Percentiles rank a stretch among this genome's conserved stretches.
These are phyloP conservation scores for Pardosa pseudoannulata DNA, from an alignment of 2,888 invertebrate genomes.

Conservation along the genomic window DNA sequence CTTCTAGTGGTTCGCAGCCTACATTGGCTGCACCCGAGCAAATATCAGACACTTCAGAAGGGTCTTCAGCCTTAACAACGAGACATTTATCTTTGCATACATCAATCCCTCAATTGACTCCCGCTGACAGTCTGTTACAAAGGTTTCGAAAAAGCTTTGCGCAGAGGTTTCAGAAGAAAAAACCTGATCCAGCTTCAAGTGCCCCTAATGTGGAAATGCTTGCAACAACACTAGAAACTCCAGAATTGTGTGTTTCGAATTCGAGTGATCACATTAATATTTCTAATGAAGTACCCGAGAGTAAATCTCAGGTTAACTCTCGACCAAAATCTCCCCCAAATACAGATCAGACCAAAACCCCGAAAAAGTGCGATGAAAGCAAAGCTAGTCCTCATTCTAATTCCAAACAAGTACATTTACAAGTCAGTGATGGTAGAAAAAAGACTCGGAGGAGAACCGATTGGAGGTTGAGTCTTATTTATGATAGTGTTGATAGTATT, in stretches of 20 bases:
- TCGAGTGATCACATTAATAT: neutral
- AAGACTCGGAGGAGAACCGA: conserved; percentile 41
- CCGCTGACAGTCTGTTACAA: conserved; percentile 82
- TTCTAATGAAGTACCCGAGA: neutral
- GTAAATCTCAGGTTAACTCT: neutral
- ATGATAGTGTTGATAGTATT: conserved; percentile 64
- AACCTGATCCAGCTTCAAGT: conserved; percentile 30
- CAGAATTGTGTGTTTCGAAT: neutral
- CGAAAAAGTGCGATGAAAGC: neutral
- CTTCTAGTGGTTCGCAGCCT: conserved; percentile 56
- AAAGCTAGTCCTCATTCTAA: neutral
- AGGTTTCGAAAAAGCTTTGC: conserved; percentile 86
- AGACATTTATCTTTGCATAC: conserved; percentile 44
- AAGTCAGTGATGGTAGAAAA: neutral
- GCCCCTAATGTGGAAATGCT: neutral
- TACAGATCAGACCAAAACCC: neutral
- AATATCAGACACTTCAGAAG: conserved; percentile 19
- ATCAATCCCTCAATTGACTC: conserved; percentile 56
- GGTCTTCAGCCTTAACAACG: conserved; percentile 4
- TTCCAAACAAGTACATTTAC: neutral
- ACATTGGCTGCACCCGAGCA: conserved; percentile 39
- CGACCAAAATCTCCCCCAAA: neutral
- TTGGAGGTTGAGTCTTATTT: conserved; percentile 40
- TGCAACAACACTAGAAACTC: neutral
- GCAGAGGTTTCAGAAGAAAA: conserved; percentile 81